These are phyloP conservation scores for Tachina lurida DNA, from an alignment of 2,888 invertebrate species.

Conservation along the genomic window DNA sequence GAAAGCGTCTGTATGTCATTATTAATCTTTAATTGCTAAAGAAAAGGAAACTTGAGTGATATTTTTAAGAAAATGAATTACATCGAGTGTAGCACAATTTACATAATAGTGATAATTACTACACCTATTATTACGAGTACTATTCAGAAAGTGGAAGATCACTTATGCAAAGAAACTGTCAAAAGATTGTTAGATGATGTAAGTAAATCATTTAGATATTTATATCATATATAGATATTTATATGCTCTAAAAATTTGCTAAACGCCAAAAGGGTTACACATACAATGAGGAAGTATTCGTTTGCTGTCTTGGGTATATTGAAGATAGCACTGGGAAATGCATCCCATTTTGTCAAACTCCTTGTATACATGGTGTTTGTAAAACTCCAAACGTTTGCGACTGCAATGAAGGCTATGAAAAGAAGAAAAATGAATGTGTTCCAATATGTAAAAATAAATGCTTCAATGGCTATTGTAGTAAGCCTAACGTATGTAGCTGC, in stretches of 20 bases:
- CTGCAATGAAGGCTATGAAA: constrained; percentile 40
- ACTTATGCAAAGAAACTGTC: constrained; percentile 4
- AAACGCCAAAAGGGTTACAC: neutral
- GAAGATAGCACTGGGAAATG: constrained; percentile 23
- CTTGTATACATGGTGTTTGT: constrained; percentile 45
- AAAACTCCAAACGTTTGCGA: constrained; percentile 48
- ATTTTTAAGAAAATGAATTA: constrained; percentile 13
- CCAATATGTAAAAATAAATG: constrained; percentile 40
- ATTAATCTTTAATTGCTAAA: neutral
- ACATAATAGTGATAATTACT: neutral
- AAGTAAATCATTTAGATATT: neutral
- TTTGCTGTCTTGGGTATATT: constrained; percentile 38
- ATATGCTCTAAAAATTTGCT: neutral
- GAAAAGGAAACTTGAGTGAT: neutral
- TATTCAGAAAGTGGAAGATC: neutral
- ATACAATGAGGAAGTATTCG: neutral
- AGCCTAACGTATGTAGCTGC: constrained; percentile 24
- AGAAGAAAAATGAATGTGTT: constrained; percentile 15
- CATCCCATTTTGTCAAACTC: neutral
- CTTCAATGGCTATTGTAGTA: constrained; percentile 44
- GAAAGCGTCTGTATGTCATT: neutral
- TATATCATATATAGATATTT: neutral
- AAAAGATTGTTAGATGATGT: constrained; percentile 14
- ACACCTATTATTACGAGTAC: neutral
- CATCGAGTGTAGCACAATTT: neutral